phyloP scores from a whole-genome alignment of 2,113 vertebrate species.

The Anarrhichthys ocellatus region DNA sequence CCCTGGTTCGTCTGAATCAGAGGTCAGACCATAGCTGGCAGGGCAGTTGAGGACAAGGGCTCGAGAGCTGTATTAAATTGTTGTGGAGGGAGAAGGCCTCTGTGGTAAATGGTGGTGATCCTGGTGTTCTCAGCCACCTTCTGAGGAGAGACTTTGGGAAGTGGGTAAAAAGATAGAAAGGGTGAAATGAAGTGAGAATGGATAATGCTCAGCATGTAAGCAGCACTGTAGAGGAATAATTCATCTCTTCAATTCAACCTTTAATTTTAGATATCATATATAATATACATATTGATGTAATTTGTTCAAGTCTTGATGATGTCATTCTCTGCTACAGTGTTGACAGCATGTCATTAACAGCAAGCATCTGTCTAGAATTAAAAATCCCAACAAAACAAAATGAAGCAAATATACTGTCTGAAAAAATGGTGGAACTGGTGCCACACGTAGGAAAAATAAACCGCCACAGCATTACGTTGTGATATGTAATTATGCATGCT shows the following conservation, averaged over 20 bases:
- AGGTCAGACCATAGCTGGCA: conserved; percentile 42
- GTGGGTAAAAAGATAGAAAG: conserved; percentile 6
- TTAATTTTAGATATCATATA: conserved; percentile 1
- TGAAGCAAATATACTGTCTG: not conserved
- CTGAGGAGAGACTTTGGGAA: conserved; percentile 21
- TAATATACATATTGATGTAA: not conserved
- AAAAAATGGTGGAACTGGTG: not conserved
- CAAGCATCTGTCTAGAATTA: conserved; percentile 13
- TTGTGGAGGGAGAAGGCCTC: conserved; percentile 39
- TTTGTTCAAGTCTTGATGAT: not conserved
- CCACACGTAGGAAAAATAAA: not conserved
- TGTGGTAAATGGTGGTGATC: conserved; percentile 38
- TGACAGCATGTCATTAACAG: not conserved
- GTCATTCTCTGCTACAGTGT: not conserved
- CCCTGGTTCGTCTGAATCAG: conserved; percentile 49
- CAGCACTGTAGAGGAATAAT: not conserved
- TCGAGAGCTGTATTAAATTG: conserved; percentile 38
- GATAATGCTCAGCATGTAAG: not conserved
- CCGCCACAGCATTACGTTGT: not conserved
- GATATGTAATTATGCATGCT: not conserved
- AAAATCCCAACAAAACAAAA: not conserved
- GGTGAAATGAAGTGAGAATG: conserved; percentile 21
- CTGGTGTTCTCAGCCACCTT: conserved; percentile 1
- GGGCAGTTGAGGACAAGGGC: conserved; percentile 31
- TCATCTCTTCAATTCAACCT: conserved; percentile 12